Evolutionary conservation across 2,113 vertebrate genomes (phyloP).

Genomic region (Callorhinus ursinus): DNA sequence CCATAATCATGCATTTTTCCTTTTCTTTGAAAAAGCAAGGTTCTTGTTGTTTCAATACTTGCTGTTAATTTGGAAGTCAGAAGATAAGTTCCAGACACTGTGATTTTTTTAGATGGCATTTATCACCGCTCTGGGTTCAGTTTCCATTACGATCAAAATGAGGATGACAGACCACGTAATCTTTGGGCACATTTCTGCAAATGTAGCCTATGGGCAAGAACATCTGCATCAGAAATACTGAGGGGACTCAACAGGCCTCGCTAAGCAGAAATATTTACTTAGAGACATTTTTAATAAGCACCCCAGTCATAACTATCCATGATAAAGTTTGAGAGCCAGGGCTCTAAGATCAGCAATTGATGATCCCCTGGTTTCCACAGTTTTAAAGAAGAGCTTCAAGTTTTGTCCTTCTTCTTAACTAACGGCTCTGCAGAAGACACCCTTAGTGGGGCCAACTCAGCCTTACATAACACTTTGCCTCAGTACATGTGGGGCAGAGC

Average conservation of each 20-base stretch:
- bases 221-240: not conserved
- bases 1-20: not conserved
- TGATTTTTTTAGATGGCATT: not conserved
- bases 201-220: not conserved
- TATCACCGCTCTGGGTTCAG: not conserved
- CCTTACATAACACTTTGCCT: not conserved
- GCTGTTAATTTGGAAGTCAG: conserved; percentile 9
- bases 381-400: not conserved
- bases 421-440: not conserved
- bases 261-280: conserved; percentile 4
- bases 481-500: not conserved
- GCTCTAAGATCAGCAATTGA: not conserved
- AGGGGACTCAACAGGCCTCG: not conserved
- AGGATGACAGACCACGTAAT: not conserved
- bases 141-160: conserved; percentile 26
- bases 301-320: not conserved
- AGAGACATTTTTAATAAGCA: not conserved
- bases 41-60: conserved; percentile 12
- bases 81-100: not conserved
- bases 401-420: not conserved
- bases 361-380: not conserved
- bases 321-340: not conserved
- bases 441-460: not conserved
- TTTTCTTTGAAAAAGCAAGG: not conserved
- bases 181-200: not conserved